phyloP scores from a whole-genome alignment of 2,888 invertebrate genomes.

The Fragum sueziense region DNA sequence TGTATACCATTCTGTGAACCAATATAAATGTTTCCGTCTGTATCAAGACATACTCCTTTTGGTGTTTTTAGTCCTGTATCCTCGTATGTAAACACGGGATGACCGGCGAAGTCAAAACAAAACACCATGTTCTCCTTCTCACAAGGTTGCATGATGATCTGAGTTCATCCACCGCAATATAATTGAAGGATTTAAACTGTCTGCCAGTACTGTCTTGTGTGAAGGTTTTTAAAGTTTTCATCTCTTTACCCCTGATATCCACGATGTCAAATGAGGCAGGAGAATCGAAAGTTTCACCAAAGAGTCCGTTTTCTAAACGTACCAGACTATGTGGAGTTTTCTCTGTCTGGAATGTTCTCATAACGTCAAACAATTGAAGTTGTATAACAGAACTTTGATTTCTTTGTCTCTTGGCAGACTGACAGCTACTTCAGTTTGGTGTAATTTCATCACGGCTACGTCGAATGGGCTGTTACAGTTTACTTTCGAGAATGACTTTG shows the following conservation, averaged over 20 bases:
- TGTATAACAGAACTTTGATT: neutral
- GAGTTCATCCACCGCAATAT: conserved; percentile 15
- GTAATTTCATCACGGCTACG: neutral
- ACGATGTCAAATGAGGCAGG: conserved; percentile 3
- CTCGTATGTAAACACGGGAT: conserved; percentile 10
- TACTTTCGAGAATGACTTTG: neutral
- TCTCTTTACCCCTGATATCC: conserved; percentile 7
- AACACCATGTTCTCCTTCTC: neutral
- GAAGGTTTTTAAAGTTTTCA: conserved; percentile 4
- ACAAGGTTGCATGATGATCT: conserved; percentile 15
- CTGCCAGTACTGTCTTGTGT: conserved; percentile 8
- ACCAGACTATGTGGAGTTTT: neutral
- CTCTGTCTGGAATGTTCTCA: neutral
- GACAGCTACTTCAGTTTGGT: neutral
- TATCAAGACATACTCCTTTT: neutral
- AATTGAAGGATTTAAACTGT: conserved; percentile 15
- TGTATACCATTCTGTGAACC: neutral
- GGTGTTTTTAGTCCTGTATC: neutral
- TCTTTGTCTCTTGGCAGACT: neutral
- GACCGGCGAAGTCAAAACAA: conserved; percentile 16
- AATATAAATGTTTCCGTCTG: conserved; percentile 4
- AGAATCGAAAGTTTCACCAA: neutral
- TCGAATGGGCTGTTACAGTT: neutral
- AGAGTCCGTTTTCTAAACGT: neutral
- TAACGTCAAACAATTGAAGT: neutral